Evolutionary conservation across 2,888 invertebrate species (phyloP), one percentile per base, ranked within the genome.

Genomic region (Glomeris marginata): DNA sequence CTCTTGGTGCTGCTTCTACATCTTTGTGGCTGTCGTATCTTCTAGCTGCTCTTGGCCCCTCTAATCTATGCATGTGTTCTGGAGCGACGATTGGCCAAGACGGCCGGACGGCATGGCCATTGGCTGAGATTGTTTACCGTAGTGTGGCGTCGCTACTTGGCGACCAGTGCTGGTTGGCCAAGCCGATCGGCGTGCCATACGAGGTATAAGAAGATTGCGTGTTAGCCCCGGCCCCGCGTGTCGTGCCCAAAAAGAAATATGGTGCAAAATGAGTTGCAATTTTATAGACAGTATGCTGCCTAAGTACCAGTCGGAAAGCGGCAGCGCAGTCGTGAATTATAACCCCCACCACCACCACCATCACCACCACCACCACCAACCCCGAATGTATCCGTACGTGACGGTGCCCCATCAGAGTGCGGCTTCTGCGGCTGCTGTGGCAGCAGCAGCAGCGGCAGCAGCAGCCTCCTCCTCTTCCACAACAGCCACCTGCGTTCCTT

Each of bases 201-300:
- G 28, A 28, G 28, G 4, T 28, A 8, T 28, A 28, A 28, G 28
- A 28, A 28, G 28, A 28, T 28, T 28, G 28, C 28, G 4, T 8
- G 4, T 8, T 5, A 28, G 28, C 28, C 28, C 28, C 3, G 8
- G 28, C 28, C 28, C 41, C 5, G 45, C 35, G 52, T 52, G 48
- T 49, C 43, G 45, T 49, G 50, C 48, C 41, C 43, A 54, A 56
- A 56, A 45, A 52, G 50, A 57, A 57, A 51, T 50, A 55, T 57
- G 56, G 56, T 55, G 55, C 69, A 81, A 80, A 78, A 90, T 90
- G 88, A 85, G 81, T 80, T 87, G 87, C 78, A 90, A 88, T 81
- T 90, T 88, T 78, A 85, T 90, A 76, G 88, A 90, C 84, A 87
- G 86, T 77, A 88, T 90, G 86, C 84, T 90, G 75, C 88, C 88